Conservation (phyloP, 1,140 invertebrate genomes). For the Drosophila watanabei region DNA sequence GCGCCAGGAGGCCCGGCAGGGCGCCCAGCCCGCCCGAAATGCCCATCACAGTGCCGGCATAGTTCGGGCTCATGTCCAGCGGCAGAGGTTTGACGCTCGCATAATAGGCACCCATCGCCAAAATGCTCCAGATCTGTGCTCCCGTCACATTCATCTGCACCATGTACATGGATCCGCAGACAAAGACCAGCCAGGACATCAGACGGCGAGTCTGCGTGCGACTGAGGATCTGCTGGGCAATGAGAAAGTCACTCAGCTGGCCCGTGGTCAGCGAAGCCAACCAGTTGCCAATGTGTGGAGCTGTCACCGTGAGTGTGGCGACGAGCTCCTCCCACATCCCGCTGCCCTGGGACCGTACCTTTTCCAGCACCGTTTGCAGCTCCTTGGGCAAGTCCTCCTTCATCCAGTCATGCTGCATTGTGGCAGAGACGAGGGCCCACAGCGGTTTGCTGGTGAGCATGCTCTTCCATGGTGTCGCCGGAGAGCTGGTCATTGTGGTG, state of each 20-base stretch:
- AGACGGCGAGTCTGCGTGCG: slow-evolving; percentile 87
- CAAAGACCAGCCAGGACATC: slow-evolving; percentile 87
- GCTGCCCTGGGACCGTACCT: slow-evolving; percentile 21
- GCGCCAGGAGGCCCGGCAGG: slow-evolving; percentile 44
- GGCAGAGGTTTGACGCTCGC: slow-evolving; percentile 91
- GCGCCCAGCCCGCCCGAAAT: slow-evolving; percentile 88
- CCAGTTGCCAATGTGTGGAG: slow-evolving; percentile 60
- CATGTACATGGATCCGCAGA: slow-evolving; percentile 86
- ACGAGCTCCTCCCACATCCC: slow-evolving; percentile 40
- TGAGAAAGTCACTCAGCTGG: slow-evolving; percentile 88
- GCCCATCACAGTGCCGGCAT: slow-evolving; percentile 92
- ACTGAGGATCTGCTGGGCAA: slow-evolving; percentile 67
- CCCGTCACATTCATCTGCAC: slow-evolving; percentile 77
- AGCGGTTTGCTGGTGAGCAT: slow-evolving; percentile 89
- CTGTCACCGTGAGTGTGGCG: slow-evolving; percentile 19
- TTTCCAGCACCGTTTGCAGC: slow-evolving; percentile 87
- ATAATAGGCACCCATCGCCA: slow-evolving; percentile 88
- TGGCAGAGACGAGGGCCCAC: slow-evolving; percentile 88
- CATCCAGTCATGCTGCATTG: slow-evolving; percentile 92
- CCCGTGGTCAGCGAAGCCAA: slow-evolving; percentile 54
- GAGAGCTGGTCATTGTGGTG: not conserved
- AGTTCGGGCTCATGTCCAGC: slow-evolving; percentile 92
- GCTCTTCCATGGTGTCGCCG: slow-evolving; percentile 87
- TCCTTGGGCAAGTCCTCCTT: slow-evolving; percentile 94
- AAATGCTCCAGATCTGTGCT: slow-evolving; percentile 33